These are phyloP conservation scores for Colaptes auratus DNA, from an alignment of 2,113 vertebrate genomes.

Conservation along the genomic window DNA sequence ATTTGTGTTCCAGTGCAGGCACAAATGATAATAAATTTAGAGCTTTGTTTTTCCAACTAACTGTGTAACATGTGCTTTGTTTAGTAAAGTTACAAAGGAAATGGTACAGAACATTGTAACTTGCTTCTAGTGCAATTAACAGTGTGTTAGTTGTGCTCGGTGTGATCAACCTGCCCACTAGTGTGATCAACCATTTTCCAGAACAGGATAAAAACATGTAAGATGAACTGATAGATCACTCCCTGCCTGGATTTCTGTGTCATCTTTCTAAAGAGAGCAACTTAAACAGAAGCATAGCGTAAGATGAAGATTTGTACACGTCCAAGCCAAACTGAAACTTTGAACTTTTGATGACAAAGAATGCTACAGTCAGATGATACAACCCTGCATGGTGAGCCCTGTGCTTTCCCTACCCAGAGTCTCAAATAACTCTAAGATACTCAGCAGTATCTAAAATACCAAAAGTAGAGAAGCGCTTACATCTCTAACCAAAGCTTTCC, in stretches of 20 bases:
- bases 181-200: neutral
- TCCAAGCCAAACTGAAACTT: neutral
- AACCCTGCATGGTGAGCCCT: neutral
- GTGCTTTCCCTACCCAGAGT: neutral
- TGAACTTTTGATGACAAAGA: neutral
- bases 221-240: neutral
- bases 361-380: neutral
- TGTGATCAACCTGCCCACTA: no score
- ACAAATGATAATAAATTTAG: neutral
- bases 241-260: neutral
- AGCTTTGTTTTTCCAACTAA: neutral
- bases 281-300: neutral
- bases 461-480: neutral
- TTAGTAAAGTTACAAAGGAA: neutral
- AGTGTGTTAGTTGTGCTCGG: neutral
- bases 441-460: neutral
- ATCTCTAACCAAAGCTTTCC: neutral
- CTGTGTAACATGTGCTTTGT: accelerated
- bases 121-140: neutral
- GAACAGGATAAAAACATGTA: neutral
- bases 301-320: neutral
- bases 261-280: accelerated
- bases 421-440: neutral
- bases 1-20: neutral
- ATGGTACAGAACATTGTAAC: neutral